Evolutionary conservation across 2,113 vertebrate genomes (phyloP).

Genomic region (Psittacus erithacus): DNA sequence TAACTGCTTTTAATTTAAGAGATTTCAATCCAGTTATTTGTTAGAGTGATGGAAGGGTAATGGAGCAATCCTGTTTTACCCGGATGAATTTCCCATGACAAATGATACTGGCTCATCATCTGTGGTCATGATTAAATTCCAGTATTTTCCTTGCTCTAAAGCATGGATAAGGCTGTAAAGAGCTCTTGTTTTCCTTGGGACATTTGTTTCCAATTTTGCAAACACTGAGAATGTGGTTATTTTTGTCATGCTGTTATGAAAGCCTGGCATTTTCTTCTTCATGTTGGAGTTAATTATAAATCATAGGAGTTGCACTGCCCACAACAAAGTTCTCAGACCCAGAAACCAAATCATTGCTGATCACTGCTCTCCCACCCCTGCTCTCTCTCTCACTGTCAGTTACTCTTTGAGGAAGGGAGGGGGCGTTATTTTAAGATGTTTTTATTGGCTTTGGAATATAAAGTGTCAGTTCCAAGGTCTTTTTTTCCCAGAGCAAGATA

Average conservation of each 20-base stretch:
- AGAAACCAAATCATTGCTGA: slow-evolving; percentile 80
- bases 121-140: slow-evolving; percentile 79
- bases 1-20: slow-evolving; percentile 75
- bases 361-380: slow-evolving; percentile 71
- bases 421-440: slow-evolving; percentile 94
- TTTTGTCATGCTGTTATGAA: slow-evolving; percentile 85
- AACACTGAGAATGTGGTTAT: slow-evolving; percentile 84
- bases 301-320: slow-evolving; percentile 78
- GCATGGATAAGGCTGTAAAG: slow-evolving; percentile 75
- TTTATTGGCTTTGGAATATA: slow-evolving; percentile 87
- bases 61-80: slow-evolving; percentile 81
- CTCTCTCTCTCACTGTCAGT: slow-evolving; percentile 74
- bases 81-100: slow-evolving; percentile 90
- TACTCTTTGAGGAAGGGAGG: slow-evolving; percentile 75
- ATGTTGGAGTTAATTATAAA: slow-evolving; percentile 88
- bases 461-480: slow-evolving; percentile 88
- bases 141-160: slow-evolving; percentile 80
- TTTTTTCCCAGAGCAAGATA: slow-evolving; percentile 96
- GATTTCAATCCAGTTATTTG: slow-evolving; percentile 68
- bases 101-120: slow-evolving; percentile 85
- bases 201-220: slow-evolving; percentile 92
- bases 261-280: slow-evolving; percentile 90
- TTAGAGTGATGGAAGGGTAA: slow-evolving; percentile 74
- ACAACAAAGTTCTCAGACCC: slow-evolving; percentile 85
- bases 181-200: slow-evolving; percentile 81